Evolutionary conservation across 2,113 vertebrate species (phyloP).

Genomic region (Calonectris borealis): DNA sequence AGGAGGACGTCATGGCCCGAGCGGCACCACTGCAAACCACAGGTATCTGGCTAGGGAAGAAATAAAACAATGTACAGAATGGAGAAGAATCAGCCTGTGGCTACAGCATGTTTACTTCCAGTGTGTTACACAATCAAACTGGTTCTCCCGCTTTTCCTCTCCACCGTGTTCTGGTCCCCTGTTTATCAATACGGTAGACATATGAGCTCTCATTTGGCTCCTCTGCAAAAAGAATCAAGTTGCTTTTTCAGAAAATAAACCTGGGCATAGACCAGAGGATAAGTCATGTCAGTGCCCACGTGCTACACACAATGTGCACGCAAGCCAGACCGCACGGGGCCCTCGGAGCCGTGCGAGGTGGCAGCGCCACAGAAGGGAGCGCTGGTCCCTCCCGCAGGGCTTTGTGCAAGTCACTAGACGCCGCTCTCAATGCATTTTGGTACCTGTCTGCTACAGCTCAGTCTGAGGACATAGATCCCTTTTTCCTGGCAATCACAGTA

Average conservation of each 20-base stretch:
- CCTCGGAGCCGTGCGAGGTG: rapidly evolving
- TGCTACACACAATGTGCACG: rapidly evolving
- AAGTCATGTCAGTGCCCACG: not conserved
- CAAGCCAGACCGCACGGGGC: not conserved
- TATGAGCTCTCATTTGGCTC: not conserved
- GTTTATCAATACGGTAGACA: not conserved
- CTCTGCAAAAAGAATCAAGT: not conserved
- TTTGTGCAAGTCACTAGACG: rapidly evolving
- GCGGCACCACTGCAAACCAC: not conserved
- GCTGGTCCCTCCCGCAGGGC: not conserved
- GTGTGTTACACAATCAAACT: not conserved
- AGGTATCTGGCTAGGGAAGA: not conserved
- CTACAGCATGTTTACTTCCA: not conserved
- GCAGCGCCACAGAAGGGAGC: not conserved
- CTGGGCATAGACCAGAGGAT: not conserved
- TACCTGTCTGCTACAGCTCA: not conserved
- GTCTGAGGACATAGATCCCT: not conserved
- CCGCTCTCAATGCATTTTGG: not conserved
- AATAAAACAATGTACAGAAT: not conserved
- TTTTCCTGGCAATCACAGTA: not conserved
- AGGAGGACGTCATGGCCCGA: not conserved
- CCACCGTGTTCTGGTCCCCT: not conserved
- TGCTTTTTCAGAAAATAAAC: not conserved
- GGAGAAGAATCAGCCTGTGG: not conserved
- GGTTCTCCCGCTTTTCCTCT: not conserved